Base-by-base conservation (phyloP, 2,888 invertebrate species). In the Noctua fimbriata region DNA sequence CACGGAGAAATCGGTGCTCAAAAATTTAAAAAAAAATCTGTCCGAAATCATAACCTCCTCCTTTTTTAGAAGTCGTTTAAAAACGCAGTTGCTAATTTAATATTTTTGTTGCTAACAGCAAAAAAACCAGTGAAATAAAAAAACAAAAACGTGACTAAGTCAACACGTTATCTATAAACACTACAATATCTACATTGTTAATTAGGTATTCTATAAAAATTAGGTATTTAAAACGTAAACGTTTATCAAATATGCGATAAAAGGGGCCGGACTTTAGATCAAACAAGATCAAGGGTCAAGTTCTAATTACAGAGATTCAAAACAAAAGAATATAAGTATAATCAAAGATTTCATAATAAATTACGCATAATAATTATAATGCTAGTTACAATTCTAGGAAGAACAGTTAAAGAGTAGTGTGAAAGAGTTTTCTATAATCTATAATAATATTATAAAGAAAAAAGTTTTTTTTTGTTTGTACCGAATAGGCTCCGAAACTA, bases 221-320 rank as follows among this genome's bases (percentile, higher is more conserved):
- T 66, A 55, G 67, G 77, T 86, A 86, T 41, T 60, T 74, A 16
- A 41, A 78, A 55, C 44, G 77, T 36, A 58, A 66, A 67, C n/a
- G 55, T 76, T 73, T 75, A 77, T 73, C 74, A 73, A 72, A 52
- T 75, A 73, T 12, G 16, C 4, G 81, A 75, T 81, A 69, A 32
- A 32, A 69, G 41, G 14, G 55, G 60, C 36, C 24, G 71, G 18
- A 79, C 36, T 78, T 84, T 49, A 76, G 32, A 66, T 82, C n/a
- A 75, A 75, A 28, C 65, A 76, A 72, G 72, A 76, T 82, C 69
- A 79, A 60, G 63, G 69, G 76, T 71, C 74, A 87, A 85, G 82
- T 78, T 82, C 67, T 72, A 75, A 60, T 75, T 69, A 78, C 36
- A 65, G 60, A 77, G 44, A 78, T 73, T 66, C 16, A 77, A 83